phyloP scores from a whole-genome alignment of 2,888 invertebrate species.

The Plagiodera versicolora region DNA sequence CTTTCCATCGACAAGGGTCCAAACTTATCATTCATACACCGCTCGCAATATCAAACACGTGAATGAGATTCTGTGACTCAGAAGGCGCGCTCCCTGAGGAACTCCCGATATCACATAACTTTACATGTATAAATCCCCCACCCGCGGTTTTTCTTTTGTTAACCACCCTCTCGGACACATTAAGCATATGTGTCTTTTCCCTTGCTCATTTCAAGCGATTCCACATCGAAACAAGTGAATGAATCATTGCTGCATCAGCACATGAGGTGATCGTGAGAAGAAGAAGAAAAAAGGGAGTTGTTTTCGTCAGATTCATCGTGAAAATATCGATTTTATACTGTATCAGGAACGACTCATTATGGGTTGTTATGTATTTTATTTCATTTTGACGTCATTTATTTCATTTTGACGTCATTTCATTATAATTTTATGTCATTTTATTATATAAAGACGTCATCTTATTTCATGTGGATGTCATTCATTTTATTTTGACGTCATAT shows the following conservation, averaged over 20 bases:
- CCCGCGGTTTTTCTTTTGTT: conserved; percentile 28
- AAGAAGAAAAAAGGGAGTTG: conserved; percentile 32
- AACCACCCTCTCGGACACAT: conserved; percentile 42
- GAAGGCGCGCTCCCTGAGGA: conserved; percentile 22
- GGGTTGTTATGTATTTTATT: too few species aligned
- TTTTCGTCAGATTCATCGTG: conserved; percentile 32
- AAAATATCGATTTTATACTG: too few species aligned
- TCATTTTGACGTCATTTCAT: too few species aligned
- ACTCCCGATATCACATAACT: conserved; percentile 40
- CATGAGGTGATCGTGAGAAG: conserved; percentile 23
- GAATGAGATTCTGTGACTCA: conserved; percentile 29
- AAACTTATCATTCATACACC: conserved; percentile 23
- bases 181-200: conserved; percentile 50
- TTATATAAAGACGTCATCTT: too few species aligned
- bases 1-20: conserved; percentile 16
- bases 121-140: conserved; percentile 34
- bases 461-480: too few species aligned
- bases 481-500: too few species aligned
- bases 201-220: conserved; percentile 32
- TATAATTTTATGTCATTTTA: too few species aligned
- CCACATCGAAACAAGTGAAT: conserved; percentile 28
- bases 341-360: too few species aligned
- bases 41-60: conserved; percentile 20
- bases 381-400: too few species aligned
- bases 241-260: conserved; percentile 31